Evolutionary conservation across 2,113 vertebrate species (phyloP).

Genomic region (Rhea pennata): DNA sequence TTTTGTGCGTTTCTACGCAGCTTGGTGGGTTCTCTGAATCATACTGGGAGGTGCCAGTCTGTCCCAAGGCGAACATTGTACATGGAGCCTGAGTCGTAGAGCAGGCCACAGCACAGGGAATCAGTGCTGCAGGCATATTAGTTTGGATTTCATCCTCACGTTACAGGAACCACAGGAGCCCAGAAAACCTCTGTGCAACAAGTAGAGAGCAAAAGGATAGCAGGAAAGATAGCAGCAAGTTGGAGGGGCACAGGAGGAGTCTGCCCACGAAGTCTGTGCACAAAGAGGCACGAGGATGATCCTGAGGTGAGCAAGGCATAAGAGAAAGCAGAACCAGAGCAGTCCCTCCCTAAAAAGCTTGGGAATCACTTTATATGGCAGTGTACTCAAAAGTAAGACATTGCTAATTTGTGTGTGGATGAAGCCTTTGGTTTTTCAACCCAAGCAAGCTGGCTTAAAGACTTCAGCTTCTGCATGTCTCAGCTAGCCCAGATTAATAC

Average conservation of each 20-base stretch:
- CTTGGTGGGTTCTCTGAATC: fast-evolving
- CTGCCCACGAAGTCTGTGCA: neutral
- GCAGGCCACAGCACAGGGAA: neutral
- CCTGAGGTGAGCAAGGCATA: neutral
- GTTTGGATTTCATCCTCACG: neutral
- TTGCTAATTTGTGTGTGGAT: neutral
- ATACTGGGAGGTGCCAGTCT: neutral
- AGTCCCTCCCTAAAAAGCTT: neutral
- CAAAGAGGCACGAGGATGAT: neutral
- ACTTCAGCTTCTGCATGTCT: neutral
- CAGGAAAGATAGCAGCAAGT: neutral
- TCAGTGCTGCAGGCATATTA: neutral
- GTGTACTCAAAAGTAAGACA: neutral
- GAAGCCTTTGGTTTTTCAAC: neutral
- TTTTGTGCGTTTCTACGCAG: neutral
- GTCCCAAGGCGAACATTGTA: fast-evolving
- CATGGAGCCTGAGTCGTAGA: neutral
- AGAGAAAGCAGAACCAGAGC: neutral
- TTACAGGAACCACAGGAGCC: neutral
- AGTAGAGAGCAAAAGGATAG: neutral
- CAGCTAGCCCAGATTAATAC: neutral
- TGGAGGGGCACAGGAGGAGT: neutral
- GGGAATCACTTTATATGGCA: neutral
- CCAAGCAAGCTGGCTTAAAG: neutral
- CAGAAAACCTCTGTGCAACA: neutral